Evolutionary conservation across 2,888 invertebrate species (phyloP).

Genomic region (Drosophila rubida): DNA sequence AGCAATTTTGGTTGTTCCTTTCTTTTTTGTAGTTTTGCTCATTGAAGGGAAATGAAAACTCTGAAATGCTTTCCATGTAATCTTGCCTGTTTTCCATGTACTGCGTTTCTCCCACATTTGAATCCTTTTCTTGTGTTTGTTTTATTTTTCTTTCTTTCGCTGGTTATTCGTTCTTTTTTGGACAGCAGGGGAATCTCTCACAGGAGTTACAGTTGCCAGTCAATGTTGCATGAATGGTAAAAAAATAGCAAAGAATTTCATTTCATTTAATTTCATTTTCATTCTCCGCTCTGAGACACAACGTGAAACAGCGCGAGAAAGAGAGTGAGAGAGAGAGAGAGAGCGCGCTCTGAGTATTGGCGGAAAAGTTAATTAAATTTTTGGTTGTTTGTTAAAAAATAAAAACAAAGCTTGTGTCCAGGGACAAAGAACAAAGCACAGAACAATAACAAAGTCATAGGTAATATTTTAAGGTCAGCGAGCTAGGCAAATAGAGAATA

Average conservation of each 20-base stretch:
- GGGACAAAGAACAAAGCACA: neutral
- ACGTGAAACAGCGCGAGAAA: too few species aligned
- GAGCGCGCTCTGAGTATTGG: neutral
- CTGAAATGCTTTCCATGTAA: conserved; percentile 39
- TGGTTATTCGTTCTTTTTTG: neutral
- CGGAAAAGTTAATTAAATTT: conserved; percentile 45
- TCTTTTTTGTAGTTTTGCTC: neutral
- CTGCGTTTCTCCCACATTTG: neutral
- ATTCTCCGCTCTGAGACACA: conserved; percentile 3
- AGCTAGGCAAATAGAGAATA: conserved; percentile 14
- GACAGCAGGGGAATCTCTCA: conserved; percentile 7
- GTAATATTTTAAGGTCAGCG: conserved; percentile 6
- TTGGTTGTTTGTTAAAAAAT: conserved; percentile 32
- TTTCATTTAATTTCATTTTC: conserved; percentile 11
- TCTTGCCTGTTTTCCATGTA: conserved; percentile 13
- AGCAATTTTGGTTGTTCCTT: neutral
- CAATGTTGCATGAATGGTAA: conserved; percentile 17
- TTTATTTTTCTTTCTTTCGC: neutral
- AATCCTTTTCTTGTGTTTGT: conserved; percentile 23
- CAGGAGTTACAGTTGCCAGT: conserved; percentile 8
- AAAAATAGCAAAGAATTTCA: conserved; percentile 34
- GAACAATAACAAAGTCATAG: conserved; percentile 1
- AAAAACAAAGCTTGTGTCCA: conserved; percentile 13
- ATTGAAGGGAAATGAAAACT: conserved; percentile 9
- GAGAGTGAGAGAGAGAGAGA: neutral